These are phyloP conservation scores for Gastrophysa polygoni DNA, from an alignment of 2,888 invertebrate genomes.

Conservation along the genomic window DNA sequence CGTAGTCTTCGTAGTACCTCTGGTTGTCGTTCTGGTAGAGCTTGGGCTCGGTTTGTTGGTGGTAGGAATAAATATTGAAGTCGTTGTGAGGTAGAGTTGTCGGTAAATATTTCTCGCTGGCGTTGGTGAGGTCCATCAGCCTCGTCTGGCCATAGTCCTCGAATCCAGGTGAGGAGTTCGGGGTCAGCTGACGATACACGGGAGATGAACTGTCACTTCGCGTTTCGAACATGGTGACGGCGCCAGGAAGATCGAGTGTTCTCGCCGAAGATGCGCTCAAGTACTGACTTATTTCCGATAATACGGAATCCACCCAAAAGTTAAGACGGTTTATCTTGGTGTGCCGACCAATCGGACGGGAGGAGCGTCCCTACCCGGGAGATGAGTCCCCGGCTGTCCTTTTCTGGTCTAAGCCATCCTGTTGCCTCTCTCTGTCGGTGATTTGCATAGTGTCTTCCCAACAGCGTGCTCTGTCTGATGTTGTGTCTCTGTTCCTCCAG, in stretches of 20 bases:
- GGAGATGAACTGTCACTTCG: slow-evolving; percentile 53
- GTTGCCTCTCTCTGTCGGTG: slow-evolving; percentile 28
- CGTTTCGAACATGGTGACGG: slow-evolving; percentile 54
- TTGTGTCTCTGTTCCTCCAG: slow-evolving; percentile 25
- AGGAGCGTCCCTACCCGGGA: slow-evolving; percentile 43
- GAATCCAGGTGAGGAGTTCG: slow-evolving; percentile 44
- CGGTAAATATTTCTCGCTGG: slow-evolving; percentile 49
- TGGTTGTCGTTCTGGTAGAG: slow-evolving; percentile 14
- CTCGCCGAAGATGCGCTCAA: slow-evolving; percentile 29
- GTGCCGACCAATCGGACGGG: slow-evolving; percentile 37
- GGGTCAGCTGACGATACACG: slow-evolving; percentile 47
- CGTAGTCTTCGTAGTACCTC: slow-evolving; percentile 25
- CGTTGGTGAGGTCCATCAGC: slow-evolving; percentile 57
- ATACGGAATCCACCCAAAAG: slow-evolving; percentile 43
- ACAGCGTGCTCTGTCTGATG: slow-evolving; percentile 22
- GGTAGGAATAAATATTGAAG: slow-evolving; percentile 37
- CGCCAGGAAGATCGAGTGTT: too few relatives aligned
- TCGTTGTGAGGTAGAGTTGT: slow-evolving; percentile 36
- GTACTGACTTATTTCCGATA: too few relatives aligned
- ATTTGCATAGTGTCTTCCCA: slow-evolving; percentile 34
- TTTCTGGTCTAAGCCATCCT: slow-evolving; percentile 13
- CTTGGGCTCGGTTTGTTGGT: slow-evolving; percentile 26
- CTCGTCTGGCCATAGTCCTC: slow-evolving; percentile 51
- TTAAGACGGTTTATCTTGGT: slow-evolving; percentile 41
- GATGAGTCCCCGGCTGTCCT: slow-evolving; percentile 35